Evolutionary conservation across 2,797 vertebrate species (phyloP), one percentile per base, ranked within the genome.

Genomic region (Alcedo quadribrachys): DNA sequence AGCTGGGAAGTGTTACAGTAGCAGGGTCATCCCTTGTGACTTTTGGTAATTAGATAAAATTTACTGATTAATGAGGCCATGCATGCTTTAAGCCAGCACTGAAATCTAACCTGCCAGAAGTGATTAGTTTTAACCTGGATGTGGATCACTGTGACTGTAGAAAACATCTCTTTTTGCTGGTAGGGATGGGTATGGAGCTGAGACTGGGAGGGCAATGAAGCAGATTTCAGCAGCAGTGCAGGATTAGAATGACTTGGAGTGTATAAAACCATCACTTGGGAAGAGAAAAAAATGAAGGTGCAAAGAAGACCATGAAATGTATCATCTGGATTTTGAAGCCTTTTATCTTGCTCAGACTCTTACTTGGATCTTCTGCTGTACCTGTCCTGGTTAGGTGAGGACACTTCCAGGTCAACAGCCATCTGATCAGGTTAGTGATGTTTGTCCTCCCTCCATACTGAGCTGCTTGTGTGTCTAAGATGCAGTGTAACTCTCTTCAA

Each of bases 21-120:
- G 50, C 5, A 12, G 81, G 62, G 43, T 82, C 76, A 78, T 95
- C 93, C 89, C 90, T 85, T 85, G 92, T 91, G 92, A 87, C 58
- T 95, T 33, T 43, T 78, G 27, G 54, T 95, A 95, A 95, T 94
- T 92, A 94, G 92, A 32, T 87, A 60, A 90, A 94, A 87, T 78
- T 78, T 85, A 55, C 92, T 93, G 79, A 68, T 93, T 92, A 95
- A 95, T 27, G 58, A 92, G 91, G 89, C 86, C 81, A 61, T 75
- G 22, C 42, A 57, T 0, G 6, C 55, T 82, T 91, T 70, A 57
- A 94, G 78, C 35, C 53, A 63, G 71, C 42, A 18, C 48, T 91
- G 83, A 90, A 76, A 88, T 79, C 63, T 94, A 89, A 86, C 48
- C 42, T 94, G 85, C 76, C 75, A 77, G 32, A 71, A 78, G 54